Conservation (phyloP, 2,888 invertebrate genomes). For the Gari tellinella region DNA sequence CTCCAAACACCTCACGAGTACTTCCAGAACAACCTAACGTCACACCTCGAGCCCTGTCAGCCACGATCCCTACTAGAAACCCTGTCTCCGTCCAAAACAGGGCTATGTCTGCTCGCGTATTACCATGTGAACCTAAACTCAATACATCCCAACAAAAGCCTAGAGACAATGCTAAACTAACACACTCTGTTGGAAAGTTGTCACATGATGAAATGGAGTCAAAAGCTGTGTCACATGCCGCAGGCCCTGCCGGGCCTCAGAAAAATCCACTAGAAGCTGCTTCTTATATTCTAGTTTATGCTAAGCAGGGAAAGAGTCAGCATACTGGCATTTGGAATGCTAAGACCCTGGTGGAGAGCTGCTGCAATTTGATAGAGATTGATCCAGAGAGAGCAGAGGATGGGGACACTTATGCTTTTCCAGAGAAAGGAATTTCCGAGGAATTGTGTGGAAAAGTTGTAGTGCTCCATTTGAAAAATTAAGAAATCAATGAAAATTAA, state of each 20-base stretch:
- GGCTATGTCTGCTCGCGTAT: constrained; percentile 45
- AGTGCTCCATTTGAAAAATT: constrained; percentile 42
- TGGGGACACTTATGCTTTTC: constrained; percentile 64
- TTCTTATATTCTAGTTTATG: constrained; percentile 66
- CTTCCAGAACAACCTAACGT: constrained; percentile 54
- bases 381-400: constrained; percentile 60
- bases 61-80: constrained; percentile 45
- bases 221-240: constrained; percentile 5
- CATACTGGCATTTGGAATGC: constrained; percentile 70
- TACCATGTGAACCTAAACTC: constrained; percentile 41
- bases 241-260: neutral
- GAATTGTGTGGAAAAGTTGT: constrained; percentile 70
- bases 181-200: constrained; percentile 45
- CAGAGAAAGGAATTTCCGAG: constrained; percentile 66
- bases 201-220: constrained; percentile 23
- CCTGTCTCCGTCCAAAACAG: constrained; percentile 21
- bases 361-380: constrained; percentile 69
- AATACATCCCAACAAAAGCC: neutral
- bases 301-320: constrained; percentile 76
- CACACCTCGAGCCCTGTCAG: constrained; percentile 56
- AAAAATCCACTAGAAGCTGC: constrained; percentile 56
- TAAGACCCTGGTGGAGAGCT: constrained; percentile 70
- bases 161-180: constrained; percentile 41
- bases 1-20: constrained; percentile 43
- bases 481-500: constrained; percentile 20